Conservation (phyloP, 2,113 vertebrate genomes). For the Phyllostomus discolor region DNA sequence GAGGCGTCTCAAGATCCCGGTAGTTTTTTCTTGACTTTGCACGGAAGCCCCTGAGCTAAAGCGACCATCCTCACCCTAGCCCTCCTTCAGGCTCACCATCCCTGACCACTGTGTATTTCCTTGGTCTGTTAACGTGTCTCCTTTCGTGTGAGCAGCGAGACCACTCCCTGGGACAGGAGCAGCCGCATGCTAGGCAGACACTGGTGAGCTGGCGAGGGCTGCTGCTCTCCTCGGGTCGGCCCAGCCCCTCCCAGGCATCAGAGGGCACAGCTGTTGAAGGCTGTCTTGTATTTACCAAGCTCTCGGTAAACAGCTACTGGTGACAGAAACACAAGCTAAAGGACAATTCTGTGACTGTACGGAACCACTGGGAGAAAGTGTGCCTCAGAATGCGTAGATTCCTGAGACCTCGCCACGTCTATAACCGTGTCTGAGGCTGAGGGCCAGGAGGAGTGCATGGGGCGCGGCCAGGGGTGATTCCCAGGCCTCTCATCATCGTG, state of each 20-base stretch:
- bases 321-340: not conserved
- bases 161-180: not conserved
- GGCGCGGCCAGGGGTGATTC: rapidly evolving
- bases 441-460: not conserved
- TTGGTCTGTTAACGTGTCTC: not conserved
- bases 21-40: not conserved
- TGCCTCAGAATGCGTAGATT: too few species aligned
- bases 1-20: not conserved
- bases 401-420: not conserved
- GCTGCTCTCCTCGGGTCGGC: not conserved
- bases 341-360: not conserved
- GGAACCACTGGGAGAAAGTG: not conserved
- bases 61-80: not conserved
- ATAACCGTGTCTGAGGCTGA: not conserved
- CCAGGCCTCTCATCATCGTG: not conserved
- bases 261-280: not conserved
- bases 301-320: not conserved
- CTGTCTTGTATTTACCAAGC: not conserved
- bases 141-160: not conserved
- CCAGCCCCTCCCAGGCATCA: not conserved
- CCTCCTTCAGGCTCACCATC: not conserved
- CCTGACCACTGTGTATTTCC: not conserved
- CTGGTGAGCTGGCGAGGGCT: not conserved
- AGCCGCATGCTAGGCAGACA: not conserved
- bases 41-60: not conserved